Evolutionary conservation across 2,797 vertebrate species (phyloP), one percentile per base, ranked within the genome.

Genomic region (Mustela erminea): DNA sequence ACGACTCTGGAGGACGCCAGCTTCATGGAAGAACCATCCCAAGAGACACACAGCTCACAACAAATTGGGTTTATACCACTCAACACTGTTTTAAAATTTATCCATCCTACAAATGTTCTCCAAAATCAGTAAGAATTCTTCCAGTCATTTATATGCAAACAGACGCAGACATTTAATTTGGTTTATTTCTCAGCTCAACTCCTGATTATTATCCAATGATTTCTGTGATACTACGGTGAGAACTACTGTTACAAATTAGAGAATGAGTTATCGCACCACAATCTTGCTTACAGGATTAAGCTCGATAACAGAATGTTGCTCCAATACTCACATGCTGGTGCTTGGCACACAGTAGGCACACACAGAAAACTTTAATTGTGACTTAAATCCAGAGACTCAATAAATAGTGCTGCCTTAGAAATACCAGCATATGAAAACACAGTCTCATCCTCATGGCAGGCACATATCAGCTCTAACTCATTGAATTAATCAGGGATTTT

Each of bases 401-500:
- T 46, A 3, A 72, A 46, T 2, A 54, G 5, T 7, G 23, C 5
- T 9, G 12, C 43, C 52, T 68, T 38, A 56, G 70, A 75, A 77
- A 56, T n/a, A 52, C 2, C 20, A n/a, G 23, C 17, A 18, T 38
- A 80, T 94, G 96, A 96, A 96, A 96, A 66, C 92, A 87, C 46
- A 77, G 78, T 90, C 93, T 91, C 94, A 94, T 66, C 21, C 92
- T 90, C 82, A 75, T 80, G 89, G 96, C 93, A 98, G 90, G 56
- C 82, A 43, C 43, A 87, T 58, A 86, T 97, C 96, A 91, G 89
- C 97, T 96, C n/a, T 90, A 97, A 96, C 94, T 98, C 98, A 96
- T 5, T 92, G 97, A 96, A 96, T 98, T 97, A 98, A 98, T 98
- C 95, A 97, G 95, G 87, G 43, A 38, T 75, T 97, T 97, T 97